Evolutionary conservation across 2,113 vertebrate genomes (phyloP).

Genomic region (Morone chrysops): DNA sequence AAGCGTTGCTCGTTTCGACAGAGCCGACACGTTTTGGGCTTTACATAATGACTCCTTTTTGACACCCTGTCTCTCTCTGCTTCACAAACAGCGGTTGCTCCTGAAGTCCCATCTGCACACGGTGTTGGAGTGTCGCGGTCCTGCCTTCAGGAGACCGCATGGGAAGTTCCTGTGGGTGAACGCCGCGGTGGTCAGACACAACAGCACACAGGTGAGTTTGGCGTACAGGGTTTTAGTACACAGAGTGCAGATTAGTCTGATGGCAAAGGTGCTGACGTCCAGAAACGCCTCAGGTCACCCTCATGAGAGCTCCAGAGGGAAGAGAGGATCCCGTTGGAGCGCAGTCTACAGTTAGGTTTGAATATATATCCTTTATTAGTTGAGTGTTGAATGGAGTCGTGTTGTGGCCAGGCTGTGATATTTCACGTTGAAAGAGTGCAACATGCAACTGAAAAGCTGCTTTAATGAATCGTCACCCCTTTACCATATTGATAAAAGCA

Average conservation of each 20-base stretch:
- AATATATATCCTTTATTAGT: too few relatives aligned
- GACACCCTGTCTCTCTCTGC: background rate
- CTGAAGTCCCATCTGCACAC: slow-evolving; percentile 78
- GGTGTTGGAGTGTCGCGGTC: slow-evolving; percentile 50
- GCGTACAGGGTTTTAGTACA: too few relatives aligned
- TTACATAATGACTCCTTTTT: background rate
- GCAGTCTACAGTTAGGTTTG: too few relatives aligned
- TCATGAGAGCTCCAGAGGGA: too few relatives aligned
- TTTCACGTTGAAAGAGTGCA: background rate
- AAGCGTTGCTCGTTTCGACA: too few relatives aligned
- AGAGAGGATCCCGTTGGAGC: too few relatives aligned
- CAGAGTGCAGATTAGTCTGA: too few relatives aligned
- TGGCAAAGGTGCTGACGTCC: background rate
- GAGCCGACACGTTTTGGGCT: too few relatives aligned
- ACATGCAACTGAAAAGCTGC: background rate
- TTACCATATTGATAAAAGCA: background rate
- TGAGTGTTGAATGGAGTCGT: too few relatives aligned
- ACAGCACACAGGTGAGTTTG: slow-evolving; percentile 79
- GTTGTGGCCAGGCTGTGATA: background rate
- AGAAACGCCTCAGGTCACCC: too few relatives aligned
- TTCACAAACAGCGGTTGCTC: slow-evolving; percentile 54
- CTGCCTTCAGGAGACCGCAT: slow-evolving; percentile 52
- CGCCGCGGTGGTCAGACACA: slow-evolving; percentile 73
- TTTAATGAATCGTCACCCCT: background rate
- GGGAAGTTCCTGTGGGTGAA: slow-evolving; percentile 77